Evolutionary conservation across 2,888 invertebrate genomes (phyloP).

Genomic region (Drosophila buzzatii): DNA sequence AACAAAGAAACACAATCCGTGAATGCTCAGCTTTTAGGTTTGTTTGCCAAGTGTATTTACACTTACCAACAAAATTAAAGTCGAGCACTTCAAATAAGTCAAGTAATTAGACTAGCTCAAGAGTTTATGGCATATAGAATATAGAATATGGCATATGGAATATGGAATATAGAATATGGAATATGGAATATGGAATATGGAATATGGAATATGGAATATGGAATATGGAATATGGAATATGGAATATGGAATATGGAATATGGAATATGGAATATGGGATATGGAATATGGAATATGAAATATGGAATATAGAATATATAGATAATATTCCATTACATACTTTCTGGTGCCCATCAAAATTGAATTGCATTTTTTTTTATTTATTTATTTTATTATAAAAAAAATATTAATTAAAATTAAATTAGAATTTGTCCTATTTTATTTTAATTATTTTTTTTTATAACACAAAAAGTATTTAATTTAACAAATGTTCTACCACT

Average conservation of each 20-base stretch:
- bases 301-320: neutral
- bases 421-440: too few relatives aligned
- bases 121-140: neutral
- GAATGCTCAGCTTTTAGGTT: constrained; percentile 73
- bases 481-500: too few relatives aligned
- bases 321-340: too few relatives aligned
- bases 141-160: neutral
- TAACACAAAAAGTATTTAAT: too few relatives aligned
- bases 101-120: neutral
- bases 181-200: neutral
- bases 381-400: too few relatives aligned
- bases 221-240: neutral
- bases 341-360: too few relatives aligned
- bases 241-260: neutral
- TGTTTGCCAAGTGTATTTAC: constrained; percentile 33
- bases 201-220: constrained; percentile 2
- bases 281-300: neutral
- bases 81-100: constrained; percentile 4
- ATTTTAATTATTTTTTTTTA: too few relatives aligned
- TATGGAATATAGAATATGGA: neutral
- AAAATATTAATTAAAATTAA: too few relatives aligned
- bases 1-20: constrained; percentile 65
- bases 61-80: constrained; percentile 17
- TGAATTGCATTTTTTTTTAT: too few relatives aligned
- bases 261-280: neutral